Evolutionary conservation across 2,888 invertebrate species (phyloP), one percentile per base, ranked within the genome.

Genomic region (Ligdia adustata): DNA sequence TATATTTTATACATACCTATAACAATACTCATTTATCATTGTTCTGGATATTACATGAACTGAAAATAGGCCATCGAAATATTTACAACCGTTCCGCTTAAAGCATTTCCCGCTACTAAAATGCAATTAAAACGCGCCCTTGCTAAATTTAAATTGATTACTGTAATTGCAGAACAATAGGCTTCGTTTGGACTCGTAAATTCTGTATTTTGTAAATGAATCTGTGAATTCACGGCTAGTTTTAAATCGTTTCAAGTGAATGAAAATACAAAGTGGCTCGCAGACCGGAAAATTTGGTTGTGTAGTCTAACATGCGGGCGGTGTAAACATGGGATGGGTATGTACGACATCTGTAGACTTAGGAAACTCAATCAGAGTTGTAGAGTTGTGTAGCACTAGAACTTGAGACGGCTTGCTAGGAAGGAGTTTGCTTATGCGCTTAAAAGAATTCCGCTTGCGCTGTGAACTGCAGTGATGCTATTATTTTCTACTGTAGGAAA

Each of bases 271-370:
- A 87, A 86, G 82, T 77, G 79, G 60, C 60, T 65, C 49, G 62
- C 62, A 84, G 86, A 88, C 85, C 73, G 89, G 80, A 86, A 86
- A 88, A 87, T 86, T 85, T 69, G 70, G 65, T 69, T 72, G 79
- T 74, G 73, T 81, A 69, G 79, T 77, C n/a, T 76, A 72, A 78
- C 77, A 88, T 89, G 85, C 84, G 88, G 88, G 88, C 56, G 59
- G 47, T 43, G 74, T 70, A 81, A 80, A 84, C 72, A 80, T 62
- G 64, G 54, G 45, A 51, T 22, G 28, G 32, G 42, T 24, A 46
- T 40, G 39, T 49, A 55, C 45, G 42, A 53, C 44, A 42, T 41
- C 12, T 43, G 52, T 60, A 65, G 65, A 69, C 61, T 64, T 66
- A 65, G 42, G 52, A 66, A 57, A 50, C 57, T 56, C 42, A 31